These are phyloP conservation scores for Chroicocephalus ridibundus DNA, from an alignment of 2,113 vertebrate species.

Conservation along the genomic window DNA sequence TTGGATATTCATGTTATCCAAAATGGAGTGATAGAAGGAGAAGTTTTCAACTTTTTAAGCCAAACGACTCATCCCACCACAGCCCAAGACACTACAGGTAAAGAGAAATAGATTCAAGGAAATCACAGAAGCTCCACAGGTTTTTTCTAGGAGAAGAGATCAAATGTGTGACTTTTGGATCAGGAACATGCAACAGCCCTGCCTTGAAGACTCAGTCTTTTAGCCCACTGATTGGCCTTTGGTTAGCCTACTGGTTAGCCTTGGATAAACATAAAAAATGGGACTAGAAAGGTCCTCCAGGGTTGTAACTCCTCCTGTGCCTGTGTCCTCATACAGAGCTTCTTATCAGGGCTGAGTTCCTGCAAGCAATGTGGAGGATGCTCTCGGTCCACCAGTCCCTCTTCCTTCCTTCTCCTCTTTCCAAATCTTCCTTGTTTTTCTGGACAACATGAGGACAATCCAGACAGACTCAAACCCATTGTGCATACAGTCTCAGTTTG, in stretches of 20 bases:
- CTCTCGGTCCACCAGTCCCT: neutral
- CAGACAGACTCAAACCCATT: neutral
- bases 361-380: neutral
- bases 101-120: neutral
- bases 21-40: neutral
- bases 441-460: neutral
- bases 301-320: neutral
- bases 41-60: neutral
- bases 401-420: neutral
- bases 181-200: neutral
- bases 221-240: neutral
- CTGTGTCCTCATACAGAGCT: neutral
- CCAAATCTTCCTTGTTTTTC: neutral
- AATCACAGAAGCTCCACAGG: neutral
- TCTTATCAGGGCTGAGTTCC: neutral
- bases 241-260: neutral
- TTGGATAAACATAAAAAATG: neutral
- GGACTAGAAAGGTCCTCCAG: neutral
- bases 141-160: neutral
- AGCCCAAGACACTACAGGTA: neutral
- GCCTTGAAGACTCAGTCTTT: neutral
- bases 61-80: neutral
- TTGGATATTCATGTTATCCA: neutral
- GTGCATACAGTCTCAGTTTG: neutral
- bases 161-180: neutral